Evolutionary conservation across 1,140 invertebrate genomes (phyloP), one percentile per base, ranked within the genome.

Genomic region (Pseudomyrmex flavicornis): DNA sequence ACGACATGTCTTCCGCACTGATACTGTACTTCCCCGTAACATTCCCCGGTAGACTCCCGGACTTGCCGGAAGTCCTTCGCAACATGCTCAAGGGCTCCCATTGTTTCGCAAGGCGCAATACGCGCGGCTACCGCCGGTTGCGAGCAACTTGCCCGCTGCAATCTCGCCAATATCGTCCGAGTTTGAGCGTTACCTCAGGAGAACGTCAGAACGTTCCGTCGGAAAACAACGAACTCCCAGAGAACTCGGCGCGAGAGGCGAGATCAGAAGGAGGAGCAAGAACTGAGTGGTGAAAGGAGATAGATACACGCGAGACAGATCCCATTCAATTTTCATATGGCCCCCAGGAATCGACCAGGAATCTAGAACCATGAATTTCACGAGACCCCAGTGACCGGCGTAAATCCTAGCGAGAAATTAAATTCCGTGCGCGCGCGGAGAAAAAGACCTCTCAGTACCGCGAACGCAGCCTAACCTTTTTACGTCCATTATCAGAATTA

Each of bases 401-500:
- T 76, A 75, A 74, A 76, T 82, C 61, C 8, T 56, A 65, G 35
- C 72, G 20, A 66, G 26, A 50, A 80, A 84, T 82, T 63, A 82
- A 56, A 82, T 84, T 84, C 59, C 59, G 20, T 13, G 54, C 15
- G 52, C 12, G 1, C 17, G 52, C 10, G n/a, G 17, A 83, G 46
- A 68, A 56, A 84, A 46, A 79, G 20, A 69, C 7, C n/a, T 48
- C 9, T 9, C n/a, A 20, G 12, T 76, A 56, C 0, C 1, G 17
- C 61, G 46, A 68, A 26, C 7, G n/a, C 15, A 46, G 22, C n/a
- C 13, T 62, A 61, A 46, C 35, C 52, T 72, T 85, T 85, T 85
- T 73, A 52, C 52, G 72, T 85, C 76, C 83, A 88, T 88, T 88
- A 88, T 80, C 76, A 73, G 59, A 80, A 85, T 88, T 84, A 77